Conservation (phyloP, 2,888 invertebrate species). For the Sminthurinus aureus region DNA sequence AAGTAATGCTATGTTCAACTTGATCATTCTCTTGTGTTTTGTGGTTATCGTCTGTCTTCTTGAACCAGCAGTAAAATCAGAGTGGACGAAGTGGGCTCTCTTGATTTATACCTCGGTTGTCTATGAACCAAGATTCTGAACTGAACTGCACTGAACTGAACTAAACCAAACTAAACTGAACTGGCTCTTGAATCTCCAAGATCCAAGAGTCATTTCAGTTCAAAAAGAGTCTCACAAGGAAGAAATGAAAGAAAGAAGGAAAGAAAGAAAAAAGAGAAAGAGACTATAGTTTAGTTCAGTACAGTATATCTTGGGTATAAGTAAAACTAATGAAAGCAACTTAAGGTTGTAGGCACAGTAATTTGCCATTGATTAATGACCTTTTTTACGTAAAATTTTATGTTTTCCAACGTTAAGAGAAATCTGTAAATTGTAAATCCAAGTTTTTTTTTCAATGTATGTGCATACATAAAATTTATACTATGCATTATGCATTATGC, state of each 20-base stretch:
- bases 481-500: not conserved
- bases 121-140: not conserved
- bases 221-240: not conserved
- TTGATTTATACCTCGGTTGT: slow-evolving; percentile 36
- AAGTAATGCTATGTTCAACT: slow-evolving; percentile 26
- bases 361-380: slow-evolving; percentile 55
- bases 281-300: too few species aligned
- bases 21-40: slow-evolving; percentile 35
- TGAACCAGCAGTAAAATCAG: slow-evolving; percentile 32
- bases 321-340: slow-evolving; percentile 42
- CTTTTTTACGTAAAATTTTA: slow-evolving; percentile 38
- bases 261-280: too few species aligned
- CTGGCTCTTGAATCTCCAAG: not conserved
- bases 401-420: slow-evolving; percentile 15
- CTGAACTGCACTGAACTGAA: too few species aligned
- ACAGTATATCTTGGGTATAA: not conserved
- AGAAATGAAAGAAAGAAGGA: not conserved
- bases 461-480: not conserved
- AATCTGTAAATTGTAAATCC: not conserved
- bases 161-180: too few species aligned
- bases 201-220: not conserved
- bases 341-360: slow-evolving; percentile 44
- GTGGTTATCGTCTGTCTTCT: slow-evolving; percentile 36
- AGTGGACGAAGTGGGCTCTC: slow-evolving; percentile 33
- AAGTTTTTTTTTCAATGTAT: not conserved